Evolutionary conservation across 2,888 invertebrate species (phyloP).

Genomic region (Drosophila tanythrix): DNA sequence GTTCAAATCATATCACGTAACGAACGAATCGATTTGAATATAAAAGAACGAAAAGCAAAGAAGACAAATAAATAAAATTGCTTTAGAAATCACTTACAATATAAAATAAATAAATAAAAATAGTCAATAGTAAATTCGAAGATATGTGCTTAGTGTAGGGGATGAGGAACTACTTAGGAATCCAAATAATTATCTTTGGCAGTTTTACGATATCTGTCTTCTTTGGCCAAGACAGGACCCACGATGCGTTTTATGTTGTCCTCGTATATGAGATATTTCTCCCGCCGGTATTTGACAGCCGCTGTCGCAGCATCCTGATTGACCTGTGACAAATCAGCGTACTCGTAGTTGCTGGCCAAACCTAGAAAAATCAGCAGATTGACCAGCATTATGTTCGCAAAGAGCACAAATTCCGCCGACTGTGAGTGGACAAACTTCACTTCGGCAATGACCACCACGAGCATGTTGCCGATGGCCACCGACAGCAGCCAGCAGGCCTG

Average conservation of each 20-base stretch:
- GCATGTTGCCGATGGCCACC: constrained; percentile 96
- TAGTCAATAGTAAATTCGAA: neutral
- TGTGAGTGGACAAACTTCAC: constrained; percentile 81
- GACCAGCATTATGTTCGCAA: constrained; percentile 92
- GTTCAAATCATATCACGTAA: constrained; percentile 11
- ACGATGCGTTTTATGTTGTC: neutral
- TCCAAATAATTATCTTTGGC: constrained; percentile 29
- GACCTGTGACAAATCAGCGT: constrained; percentile 84
- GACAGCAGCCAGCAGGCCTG: constrained; percentile 97
- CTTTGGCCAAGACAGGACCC: neutral
- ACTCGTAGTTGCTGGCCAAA: constrained; percentile 93
- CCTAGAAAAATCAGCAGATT: constrained; percentile 93
- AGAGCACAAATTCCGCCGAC: constrained; percentile 94
- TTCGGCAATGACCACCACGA: constrained; percentile 90
- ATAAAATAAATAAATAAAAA: neutral
- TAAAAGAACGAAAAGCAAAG: neutral
- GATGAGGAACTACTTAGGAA: neutral
- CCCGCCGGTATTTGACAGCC: neutral
- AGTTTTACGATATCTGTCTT: constrained; percentile 40
- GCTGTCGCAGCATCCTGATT: constrained; percentile 10
- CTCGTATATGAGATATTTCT: neutral
- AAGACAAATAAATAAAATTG: neutral
- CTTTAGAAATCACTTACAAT: neutral
- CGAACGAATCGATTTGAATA: neutral
- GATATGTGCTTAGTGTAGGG: neutral